Evolutionary conservation across 2,888 invertebrate genomes (phyloP), one percentile per base, ranked within the genome.

Genomic region (Polyommatus iphigenia): DNA sequence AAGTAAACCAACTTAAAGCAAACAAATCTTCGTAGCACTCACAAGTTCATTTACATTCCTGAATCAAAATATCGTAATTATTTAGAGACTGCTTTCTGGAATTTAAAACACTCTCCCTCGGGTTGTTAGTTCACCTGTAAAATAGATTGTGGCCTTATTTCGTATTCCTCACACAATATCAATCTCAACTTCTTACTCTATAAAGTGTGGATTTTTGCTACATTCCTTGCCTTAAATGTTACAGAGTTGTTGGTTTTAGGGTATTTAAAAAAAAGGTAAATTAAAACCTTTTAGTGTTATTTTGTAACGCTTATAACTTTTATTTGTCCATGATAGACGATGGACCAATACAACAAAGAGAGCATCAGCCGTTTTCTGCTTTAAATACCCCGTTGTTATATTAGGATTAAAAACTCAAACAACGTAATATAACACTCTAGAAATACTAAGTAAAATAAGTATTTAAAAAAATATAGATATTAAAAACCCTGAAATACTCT

Each of bases 51-150:
- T 88, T 87, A 83, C 85, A 88, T 88, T 86, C 83, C 83, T 54
- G 84, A 88, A 87, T 87, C 85, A 86, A 85, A 88, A 87, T 85
- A 85, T 85, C 85, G 84, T 87, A 86, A 87, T 87, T 86, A 87
- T 85, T 84, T 84, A 82, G 84, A 85, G 85, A 85, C 85, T 84
- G 76, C 57, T 36, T 76, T 76, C 57, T 76, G 32, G 76, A 76
- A 59, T 76, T 57, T 57, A 76, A 76, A 76, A 54, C 59, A 13
- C 24, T 29, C 36, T 57, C 57, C 57, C n/a, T 18, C 76, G 67
- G 50, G 76, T 67, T 77, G 46, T 77, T 67, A 77, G 67, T 24
- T 62, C 62, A 67, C 62, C 72, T 41, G 72, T 54, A 59, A 77
- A 77, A 10, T 73, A 57, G 77, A 41, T 59, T 72, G 57, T 71